A percentile compares a stretch with the other conserved stretches of the same genome.
Conservation (phyloP, 2,888 invertebrate species). For the Melieria crassipennis region DNA sequence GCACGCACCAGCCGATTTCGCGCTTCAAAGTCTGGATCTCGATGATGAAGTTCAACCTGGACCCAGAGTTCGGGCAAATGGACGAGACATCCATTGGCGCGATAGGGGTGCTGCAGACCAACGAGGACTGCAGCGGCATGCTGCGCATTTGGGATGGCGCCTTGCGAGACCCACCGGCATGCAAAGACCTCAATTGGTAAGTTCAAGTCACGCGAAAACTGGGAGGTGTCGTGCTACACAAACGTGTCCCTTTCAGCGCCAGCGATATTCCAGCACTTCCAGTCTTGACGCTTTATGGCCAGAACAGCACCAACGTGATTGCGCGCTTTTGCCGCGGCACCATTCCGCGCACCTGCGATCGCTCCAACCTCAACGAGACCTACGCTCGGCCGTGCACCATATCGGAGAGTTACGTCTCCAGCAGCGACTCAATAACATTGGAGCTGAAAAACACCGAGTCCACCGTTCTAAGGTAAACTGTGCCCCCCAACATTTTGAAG, state of each 20-base stretch:
- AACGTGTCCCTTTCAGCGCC: constrained; percentile 51
- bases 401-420: constrained; percentile 84
- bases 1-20: constrained; percentile 68
- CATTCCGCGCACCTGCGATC: constrained; percentile 84
- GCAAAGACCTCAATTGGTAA: constrained; percentile 85
- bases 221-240: neutral
- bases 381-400: constrained; percentile 79
- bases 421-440: constrained; percentile 81
- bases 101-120: constrained; percentile 67
- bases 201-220: constrained; percentile 41
- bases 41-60: constrained; percentile 85
- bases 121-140: constrained; percentile 84
- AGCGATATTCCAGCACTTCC: constrained; percentile 45
- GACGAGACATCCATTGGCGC: constrained; percentile 64
- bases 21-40: constrained; percentile 88
- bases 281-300: constrained; percentile 69
- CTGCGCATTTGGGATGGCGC: constrained; percentile 90
- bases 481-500: too few relatives aligned
- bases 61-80: constrained; percentile 69
- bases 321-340: constrained; percentile 85
- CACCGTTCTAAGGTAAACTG: constrained; percentile 79
- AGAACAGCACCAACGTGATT: constrained; percentile 77
- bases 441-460: constrained; percentile 84
- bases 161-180: constrained; percentile 77
- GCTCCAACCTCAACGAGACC: constrained; percentile 73